Base-by-base conservation (phyloP, 2,888 invertebrate species). In the Pilophorus perplexus region DNA sequence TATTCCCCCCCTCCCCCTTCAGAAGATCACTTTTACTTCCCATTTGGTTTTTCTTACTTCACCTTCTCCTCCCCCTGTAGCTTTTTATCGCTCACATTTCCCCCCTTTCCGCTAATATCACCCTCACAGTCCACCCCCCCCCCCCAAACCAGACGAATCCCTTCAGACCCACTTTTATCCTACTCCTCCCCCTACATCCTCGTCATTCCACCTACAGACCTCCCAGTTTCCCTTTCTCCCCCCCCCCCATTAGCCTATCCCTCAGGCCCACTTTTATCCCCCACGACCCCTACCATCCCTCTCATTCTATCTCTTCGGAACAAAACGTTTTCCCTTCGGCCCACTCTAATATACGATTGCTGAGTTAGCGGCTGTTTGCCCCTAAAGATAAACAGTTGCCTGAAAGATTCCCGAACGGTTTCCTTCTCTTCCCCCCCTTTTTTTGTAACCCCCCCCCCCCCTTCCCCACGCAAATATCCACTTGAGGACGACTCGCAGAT, bases 311-410 rank as follows among this genome's bases (percentile, higher is more conserved):
- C 52, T 52, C 52, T 6, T 22, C 52, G 16, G 10, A 25, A 1
- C 27, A 6, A 50, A 52, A 52, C 52, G 28, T 25, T 52, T 3
- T 18, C 16, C 52, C 16, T 25, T 28, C 48, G 33, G 20, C 48
- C 23, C n/a, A 28, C 16, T 25, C 27, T 23, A 52, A 52, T 52
- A 52, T 52, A 52, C 52, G 52, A 52, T 52, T 52, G 52, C 52
- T 52, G 52, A 52, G 52, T 52, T 52, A 52, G 52, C 52, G 52
- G 25, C 52, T 52, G 52, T 28, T 52, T 28, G 28, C 52, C 52
- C 52, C 28, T 25, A 52, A 52, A 52, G 52, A 52, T 52, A 52
- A 52, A 52, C 52, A 52, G 52, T 52, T 52, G 52, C 52, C 27
- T 52, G 52, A 52, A 28, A 52, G 52, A 52, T 52, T 52, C 52